Conservation (phyloP, 2,797 vertebrate species). For the Erethizon dorsatum region DNA sequence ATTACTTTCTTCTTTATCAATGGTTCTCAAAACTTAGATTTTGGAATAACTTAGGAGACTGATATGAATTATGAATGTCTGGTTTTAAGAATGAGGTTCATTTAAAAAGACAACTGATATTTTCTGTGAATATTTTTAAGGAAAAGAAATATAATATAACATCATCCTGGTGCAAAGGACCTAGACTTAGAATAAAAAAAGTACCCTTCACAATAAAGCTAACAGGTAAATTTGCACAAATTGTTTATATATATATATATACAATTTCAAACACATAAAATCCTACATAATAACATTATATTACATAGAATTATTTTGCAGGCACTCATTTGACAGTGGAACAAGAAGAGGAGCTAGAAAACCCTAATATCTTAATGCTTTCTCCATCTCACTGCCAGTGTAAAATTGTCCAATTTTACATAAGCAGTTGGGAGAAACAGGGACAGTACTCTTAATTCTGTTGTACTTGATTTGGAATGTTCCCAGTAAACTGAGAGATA, state of each 20-base stretch:
- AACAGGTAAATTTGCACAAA: not conserved
- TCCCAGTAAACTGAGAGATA: not conserved
- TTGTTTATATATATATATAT: not conserved
- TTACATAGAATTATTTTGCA: not conserved
- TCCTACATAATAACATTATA: not conserved
- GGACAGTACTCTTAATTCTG: not conserved
- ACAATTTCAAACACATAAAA: not conserved
- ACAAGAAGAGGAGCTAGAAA: not conserved
- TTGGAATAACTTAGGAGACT: not conserved
- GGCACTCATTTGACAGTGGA: not conserved
- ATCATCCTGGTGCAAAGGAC: not conserved
- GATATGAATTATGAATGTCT: not conserved
- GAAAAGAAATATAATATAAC: not conserved
- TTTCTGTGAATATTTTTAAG: conserved; percentile 18
- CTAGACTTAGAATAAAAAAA: not conserved
- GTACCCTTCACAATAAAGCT: not conserved
- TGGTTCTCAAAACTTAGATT: conserved; percentile 19
- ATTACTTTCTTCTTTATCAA: not conserved
- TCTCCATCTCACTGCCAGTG: not conserved
- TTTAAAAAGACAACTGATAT: not conserved
- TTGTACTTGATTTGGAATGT: not conserved
- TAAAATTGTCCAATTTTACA: not conserved
- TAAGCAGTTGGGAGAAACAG: not conserved
- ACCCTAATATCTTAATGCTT: not conserved
- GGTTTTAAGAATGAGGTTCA: conserved; percentile 1